Evolutionary conservation across 2,888 invertebrate genomes (phyloP), one percentile per base, ranked within the genome.

Genomic region (Rotaria magnacalcarata): DNA sequence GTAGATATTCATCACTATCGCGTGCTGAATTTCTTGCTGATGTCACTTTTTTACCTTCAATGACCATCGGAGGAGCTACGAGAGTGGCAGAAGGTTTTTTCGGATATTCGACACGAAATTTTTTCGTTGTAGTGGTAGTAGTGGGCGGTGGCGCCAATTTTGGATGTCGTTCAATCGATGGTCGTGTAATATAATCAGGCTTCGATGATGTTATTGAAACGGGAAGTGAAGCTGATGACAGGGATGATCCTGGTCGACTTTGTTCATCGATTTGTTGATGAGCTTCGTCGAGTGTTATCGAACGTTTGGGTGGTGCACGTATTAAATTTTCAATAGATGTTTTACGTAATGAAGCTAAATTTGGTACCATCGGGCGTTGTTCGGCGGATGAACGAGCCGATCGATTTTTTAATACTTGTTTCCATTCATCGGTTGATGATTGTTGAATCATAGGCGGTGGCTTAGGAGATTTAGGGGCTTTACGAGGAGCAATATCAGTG

Each of bases 11-110:
- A n/a, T 47, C 47, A 24, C 8, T n/a, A 80, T 80, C 80, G n/a
- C 43, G 43, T 47, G 24, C n/a, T 14, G 80, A 80, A 47, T 14
- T 80, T n/a, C 24, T 80, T 80, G 80, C 80, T 80, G 80, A 80
- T 80, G 80, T 14, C 11, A 80, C 80, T 80, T 80, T 80, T 47
- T 80, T 80, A 24, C 80, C 80, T 80, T 80, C 80, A 47, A 80
- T 14, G 1, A 80, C 80, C 80, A 80, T 80, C 24, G 43, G 11
- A 16, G 80, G n/a, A 80, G n/a, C 16, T 34, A 2, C 34, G 34
- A 34, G 34, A 34, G 34, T 34, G 34, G 34, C 34, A 34, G 47
- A 24, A n/a, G 80, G 47, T n/a, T 80, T 43, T 47, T 80, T 43
- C 6, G 21, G 24, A 80, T 47, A 80, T 43, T 80, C 80, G 2